Conservation (phyloP, 2,888 invertebrate genomes). For the Agrotis clavis region DNA sequence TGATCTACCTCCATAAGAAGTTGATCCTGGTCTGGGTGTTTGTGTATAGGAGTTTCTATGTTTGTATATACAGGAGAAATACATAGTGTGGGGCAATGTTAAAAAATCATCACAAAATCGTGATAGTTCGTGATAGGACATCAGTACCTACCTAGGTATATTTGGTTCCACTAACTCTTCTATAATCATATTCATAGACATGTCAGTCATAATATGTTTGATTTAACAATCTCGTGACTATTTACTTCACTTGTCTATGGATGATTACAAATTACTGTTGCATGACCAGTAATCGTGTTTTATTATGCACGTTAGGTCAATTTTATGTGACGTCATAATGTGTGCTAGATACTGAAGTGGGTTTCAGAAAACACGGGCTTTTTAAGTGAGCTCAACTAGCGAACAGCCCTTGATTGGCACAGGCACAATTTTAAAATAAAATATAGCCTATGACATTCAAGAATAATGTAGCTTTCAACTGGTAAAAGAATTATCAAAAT, state of each 20-base stretch:
- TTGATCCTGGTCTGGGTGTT: too few species aligned
- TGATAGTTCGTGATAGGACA: background rate
- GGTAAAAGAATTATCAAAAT: too few species aligned
- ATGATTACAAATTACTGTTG: conserved; percentile 59
- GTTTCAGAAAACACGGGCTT: conserved; percentile 5
- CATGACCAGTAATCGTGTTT: conserved; percentile 61
- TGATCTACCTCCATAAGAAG: too few species aligned
- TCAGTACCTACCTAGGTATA: background rate
- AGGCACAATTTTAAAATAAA: too few species aligned
- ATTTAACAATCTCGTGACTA: conserved; percentile 43
- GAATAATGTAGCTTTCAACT: too few species aligned
- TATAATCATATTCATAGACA: conserved; percentile 27
- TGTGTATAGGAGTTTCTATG: too few species aligned
- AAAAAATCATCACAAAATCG: background rate
- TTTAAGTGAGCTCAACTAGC: background rate
- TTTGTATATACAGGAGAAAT: background rate
- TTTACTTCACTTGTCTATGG: conserved; percentile 46
- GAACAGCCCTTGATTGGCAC: too few species aligned
- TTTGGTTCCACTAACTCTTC: background rate
- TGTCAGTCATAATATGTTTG: conserved; percentile 26
- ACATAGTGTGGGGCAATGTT: too few species aligned
- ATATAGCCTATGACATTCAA: too few species aligned
- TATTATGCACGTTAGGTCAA: conserved; percentile 41
- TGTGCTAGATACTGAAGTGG: background rate
- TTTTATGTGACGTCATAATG: conserved; percentile 47